Conservation (phyloP, 2,888 invertebrate genomes). For the Invenusta paracnida region DNA sequence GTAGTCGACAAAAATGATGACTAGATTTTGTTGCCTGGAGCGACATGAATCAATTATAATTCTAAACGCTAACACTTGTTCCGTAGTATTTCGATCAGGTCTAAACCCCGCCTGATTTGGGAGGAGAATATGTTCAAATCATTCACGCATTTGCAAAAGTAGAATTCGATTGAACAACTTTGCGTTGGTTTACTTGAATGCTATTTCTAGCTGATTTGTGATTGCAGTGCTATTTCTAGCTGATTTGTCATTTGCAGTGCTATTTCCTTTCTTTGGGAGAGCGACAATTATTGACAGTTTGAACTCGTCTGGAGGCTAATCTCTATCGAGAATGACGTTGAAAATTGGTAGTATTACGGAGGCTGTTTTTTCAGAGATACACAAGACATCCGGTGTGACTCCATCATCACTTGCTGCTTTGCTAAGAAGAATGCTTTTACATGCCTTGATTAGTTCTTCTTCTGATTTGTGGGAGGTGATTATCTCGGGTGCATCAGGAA, state of each 20-base stretch:
- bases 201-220: background rate
- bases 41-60: slow-evolving; percentile 19
- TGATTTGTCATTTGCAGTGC: background rate
- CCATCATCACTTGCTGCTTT: background rate
- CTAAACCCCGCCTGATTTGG: slow-evolving; percentile 7
- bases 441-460: background rate
- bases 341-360: background rate
- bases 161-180: slow-evolving; percentile 23
- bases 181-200: background rate
- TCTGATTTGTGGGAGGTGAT: background rate
- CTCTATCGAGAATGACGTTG: background rate
- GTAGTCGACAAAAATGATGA: background rate
- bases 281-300: background rate
- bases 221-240: background rate
- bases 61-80: slow-evolving; percentile 16
- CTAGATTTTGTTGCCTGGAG: slow-evolving; percentile 23
- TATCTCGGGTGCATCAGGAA: background rate
- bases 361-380: background rate
- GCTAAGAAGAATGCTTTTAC: background rate
- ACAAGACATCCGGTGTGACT: background rate
- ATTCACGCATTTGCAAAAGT: slow-evolving; percentile 13
- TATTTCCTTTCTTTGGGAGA: background rate
- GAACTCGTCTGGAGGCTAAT: background rate
- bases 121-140: slow-evolving; percentile 26
- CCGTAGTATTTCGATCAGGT: slow-evolving; percentile 11